A percentile compares a stretch with the other conserved stretches of the same genome.
Evolutionary conservation across 2,113 vertebrate genomes (phyloP).

Genomic region (Coregonus clupeaformis): DNA sequence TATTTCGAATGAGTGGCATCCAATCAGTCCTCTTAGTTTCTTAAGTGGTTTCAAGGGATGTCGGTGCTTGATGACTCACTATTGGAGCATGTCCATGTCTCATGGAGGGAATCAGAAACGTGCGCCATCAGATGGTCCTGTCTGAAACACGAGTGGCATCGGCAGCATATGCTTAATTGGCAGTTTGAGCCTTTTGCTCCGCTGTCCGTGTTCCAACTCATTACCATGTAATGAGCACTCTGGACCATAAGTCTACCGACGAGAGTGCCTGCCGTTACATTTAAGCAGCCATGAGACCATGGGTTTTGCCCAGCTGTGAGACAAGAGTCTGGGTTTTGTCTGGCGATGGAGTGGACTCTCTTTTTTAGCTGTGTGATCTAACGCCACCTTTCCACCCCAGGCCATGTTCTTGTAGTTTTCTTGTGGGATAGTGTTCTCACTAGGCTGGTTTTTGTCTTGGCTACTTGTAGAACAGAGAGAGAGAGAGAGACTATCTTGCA

Average conservation of each 20-base stretch:
- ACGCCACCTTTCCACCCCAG: conserved; percentile 37
- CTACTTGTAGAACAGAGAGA: conserved; percentile 20
- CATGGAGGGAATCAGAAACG: conserved; percentile 45
- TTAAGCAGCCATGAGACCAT: conserved; percentile 51
- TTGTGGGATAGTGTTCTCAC: conserved; percentile 35
- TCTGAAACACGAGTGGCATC: conserved; percentile 59
- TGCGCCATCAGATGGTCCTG: conserved; percentile 59
- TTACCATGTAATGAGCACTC: conserved; percentile 68
- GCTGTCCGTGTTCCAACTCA: conserved; percentile 68
- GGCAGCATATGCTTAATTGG: conserved; percentile 72
- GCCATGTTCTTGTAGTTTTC: conserved; percentile 24
- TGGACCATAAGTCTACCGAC: conserved; percentile 52
- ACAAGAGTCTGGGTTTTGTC: conserved; percentile 56
- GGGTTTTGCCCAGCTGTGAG: conserved; percentile 49
- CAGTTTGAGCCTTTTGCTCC: conserved; percentile 63
- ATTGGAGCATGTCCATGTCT: conserved; percentile 55
- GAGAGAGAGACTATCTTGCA: too few relatives aligned
- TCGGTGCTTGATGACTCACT: conserved; percentile 62
- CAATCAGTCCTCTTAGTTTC: conserved; percentile 54
- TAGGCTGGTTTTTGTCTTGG: conserved; percentile 32
- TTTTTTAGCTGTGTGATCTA: conserved; percentile 38
- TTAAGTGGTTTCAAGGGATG: conserved; percentile 54
- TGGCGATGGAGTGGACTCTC: conserved; percentile 14
- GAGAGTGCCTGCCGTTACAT: conserved; percentile 47
- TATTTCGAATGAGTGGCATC: conserved; percentile 23